phyloP scores from a whole-genome alignment of 2,888 invertebrate species.

The Standfussiana lucernea region DNA sequence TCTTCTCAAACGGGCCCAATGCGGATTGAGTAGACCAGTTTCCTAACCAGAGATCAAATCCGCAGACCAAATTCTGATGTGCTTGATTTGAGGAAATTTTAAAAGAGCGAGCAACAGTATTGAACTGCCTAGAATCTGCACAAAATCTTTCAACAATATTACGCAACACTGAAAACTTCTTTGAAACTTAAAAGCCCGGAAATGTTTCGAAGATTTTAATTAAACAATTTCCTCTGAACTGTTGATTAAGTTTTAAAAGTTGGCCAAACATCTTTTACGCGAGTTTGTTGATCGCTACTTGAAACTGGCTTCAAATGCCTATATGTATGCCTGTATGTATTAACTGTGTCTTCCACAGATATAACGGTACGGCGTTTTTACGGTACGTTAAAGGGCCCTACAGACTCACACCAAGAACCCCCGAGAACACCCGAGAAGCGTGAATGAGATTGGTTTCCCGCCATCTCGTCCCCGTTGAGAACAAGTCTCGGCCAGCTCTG shows the following conservation, averaged over 20 bases:
- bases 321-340: too few species aligned
- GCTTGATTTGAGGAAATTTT: not conserved
- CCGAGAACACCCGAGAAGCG: too few species aligned
- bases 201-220: slow-evolving; percentile 55
- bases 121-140: not conserved
- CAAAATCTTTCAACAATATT: not conserved
- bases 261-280: slow-evolving; percentile 46
- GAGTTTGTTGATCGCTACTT: slow-evolving; percentile 51
- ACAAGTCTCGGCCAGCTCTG: too few species aligned
- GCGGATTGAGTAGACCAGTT: too few species aligned
- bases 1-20: too few species aligned
- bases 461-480: too few species aligned
- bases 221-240: slow-evolving; percentile 49
- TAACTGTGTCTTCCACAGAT: too few species aligned
- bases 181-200: not conserved
- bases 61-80: not conserved
- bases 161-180: not conserved
- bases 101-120: not conserved
- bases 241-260: slow-evolving; percentile 64
- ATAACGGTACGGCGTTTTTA: too few species aligned
- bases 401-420: too few species aligned
- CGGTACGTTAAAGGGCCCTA: too few species aligned
- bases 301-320: slow-evolving; percentile 39
- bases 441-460: too few species aligned
- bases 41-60: not conserved